phyloP scores from a whole-genome alignment of 2,797 vertebrate genomes.

The Ctenopoma kingsleyae region DNA sequence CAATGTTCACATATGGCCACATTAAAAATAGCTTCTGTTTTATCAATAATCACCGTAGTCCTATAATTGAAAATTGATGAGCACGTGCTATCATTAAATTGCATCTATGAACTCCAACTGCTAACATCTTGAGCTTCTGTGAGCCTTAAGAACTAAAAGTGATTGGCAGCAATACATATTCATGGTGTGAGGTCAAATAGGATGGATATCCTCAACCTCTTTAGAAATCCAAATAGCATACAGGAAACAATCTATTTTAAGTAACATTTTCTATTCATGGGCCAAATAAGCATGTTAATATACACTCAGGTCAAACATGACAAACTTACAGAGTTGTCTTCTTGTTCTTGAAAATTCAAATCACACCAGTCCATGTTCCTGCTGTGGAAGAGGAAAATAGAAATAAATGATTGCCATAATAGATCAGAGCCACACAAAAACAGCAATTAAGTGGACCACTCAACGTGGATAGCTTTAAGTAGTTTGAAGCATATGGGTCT shows the following conservation, averaged over 20 bases:
- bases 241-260: background rate
- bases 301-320: slow-evolving; percentile 37
- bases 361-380: slow-evolving; percentile 35
- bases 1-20: slow-evolving; percentile 9
- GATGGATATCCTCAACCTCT: background rate
- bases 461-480: background rate
- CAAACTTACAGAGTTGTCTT: slow-evolving; percentile 85
- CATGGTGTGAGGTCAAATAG: background rate
- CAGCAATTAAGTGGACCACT: background rate
- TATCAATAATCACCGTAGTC: background rate
- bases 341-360: slow-evolving; percentile 60
- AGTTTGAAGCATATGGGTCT: background rate
- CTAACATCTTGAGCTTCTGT: slow-evolving; percentile 7
- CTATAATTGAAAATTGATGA: background rate
- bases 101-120: background rate
- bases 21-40: background rate
- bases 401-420: slow-evolving; percentile 41
- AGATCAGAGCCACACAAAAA: slow-evolving; percentile 7
- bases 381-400: slow-evolving; percentile 60
- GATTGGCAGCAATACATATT: slow-evolving; percentile 15
- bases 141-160: background rate
- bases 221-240: background rate
- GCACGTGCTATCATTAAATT: background rate
- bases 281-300: slow-evolving; percentile 47
- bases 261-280: background rate